Evolutionary conservation across 2,888 invertebrate genomes (phyloP).

Genomic region (Drosophila borborema): DNA sequence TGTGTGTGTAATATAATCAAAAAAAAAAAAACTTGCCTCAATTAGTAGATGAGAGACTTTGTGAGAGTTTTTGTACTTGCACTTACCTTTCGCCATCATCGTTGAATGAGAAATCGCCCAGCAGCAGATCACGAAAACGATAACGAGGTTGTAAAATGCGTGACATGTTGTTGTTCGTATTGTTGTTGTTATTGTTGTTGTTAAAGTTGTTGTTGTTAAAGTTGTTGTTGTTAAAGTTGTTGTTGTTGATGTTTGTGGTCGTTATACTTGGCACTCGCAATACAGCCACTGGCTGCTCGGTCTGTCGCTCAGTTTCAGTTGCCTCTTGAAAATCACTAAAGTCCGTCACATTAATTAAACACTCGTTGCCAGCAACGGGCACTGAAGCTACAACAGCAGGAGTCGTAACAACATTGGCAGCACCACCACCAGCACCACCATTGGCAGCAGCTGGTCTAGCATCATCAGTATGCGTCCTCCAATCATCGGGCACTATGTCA

Average conservation of each 20-base stretch:
- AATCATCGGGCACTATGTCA: constrained; percentile 11
- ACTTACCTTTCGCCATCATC: constrained; percentile 92
- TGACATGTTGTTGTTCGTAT: constrained; percentile 64
- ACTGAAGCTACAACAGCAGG: constrained; percentile 5
- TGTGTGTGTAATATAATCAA: background rate
- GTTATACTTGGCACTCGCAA: constrained; percentile 62
- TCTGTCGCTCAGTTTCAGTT: constrained; percentile 31
- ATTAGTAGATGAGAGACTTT: constrained; percentile 25
- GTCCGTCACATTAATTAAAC: constrained; percentile 82
- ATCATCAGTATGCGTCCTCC: constrained; percentile 26
- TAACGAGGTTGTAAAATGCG: constrained; percentile 88
- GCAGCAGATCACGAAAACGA: constrained; percentile 90
- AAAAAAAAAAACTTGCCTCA: constrained; percentile 26
- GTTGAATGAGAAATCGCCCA: constrained; percentile 91
- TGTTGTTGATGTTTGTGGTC: constrained; percentile 43
- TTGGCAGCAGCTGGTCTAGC: constrained; percentile 5
- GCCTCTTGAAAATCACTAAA: constrained; percentile 70
- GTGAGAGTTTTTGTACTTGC: background rate
- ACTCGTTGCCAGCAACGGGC: constrained; percentile 67
- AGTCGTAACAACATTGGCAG: background rate
- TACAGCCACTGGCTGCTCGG: constrained; percentile 34
- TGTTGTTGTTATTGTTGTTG: constrained; percentile 43
- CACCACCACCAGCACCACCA: background rate
- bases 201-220: constrained; percentile 36
- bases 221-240: constrained; percentile 32